These are phyloP conservation scores for Troides aeacus DNA, from an alignment of 2,888 invertebrate species.

Conservation along the genomic window DNA sequence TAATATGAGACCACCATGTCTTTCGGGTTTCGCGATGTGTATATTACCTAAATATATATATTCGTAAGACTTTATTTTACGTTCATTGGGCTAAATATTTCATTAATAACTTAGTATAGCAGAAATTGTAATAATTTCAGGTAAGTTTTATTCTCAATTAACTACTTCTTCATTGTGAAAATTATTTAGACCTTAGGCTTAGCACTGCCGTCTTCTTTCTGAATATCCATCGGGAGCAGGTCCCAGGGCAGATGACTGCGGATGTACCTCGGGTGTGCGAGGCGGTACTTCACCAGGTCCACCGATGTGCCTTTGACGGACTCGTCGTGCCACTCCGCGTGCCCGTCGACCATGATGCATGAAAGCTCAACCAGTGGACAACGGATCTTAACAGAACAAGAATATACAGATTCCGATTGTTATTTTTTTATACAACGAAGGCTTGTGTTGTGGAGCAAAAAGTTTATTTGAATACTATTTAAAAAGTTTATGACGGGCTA, in stretches of 20 bases:
- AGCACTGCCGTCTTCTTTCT: conserved; percentile 80
- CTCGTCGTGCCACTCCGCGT: conserved; percentile 80
- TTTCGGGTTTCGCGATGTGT: conserved; percentile 93
- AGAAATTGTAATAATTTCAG: too few relatives aligned
- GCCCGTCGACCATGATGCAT: conserved; percentile 81
- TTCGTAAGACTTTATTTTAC: not conserved
- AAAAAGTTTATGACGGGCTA: too few relatives aligned
- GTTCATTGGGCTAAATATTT: too few relatives aligned
- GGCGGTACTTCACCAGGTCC: conserved; percentile 82
- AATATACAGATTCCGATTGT: not conserved
- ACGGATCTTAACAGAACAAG: conserved; percentile 76
- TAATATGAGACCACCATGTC: conserved; percentile 94
- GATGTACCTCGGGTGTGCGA: conserved; percentile 86
- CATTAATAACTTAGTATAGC: too few relatives aligned
- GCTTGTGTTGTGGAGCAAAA: too few relatives aligned
- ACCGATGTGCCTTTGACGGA: conserved; percentile 85
- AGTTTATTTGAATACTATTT: too few relatives aligned
- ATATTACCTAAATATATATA: conserved; percentile 83
- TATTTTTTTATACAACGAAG: too few relatives aligned
- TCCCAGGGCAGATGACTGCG: conserved; percentile 88
- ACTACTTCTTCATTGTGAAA: not conserved
- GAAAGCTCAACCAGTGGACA: conserved; percentile 88
- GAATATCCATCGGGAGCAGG: conserved; percentile 83
- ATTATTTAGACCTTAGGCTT: conserved; percentile 83
- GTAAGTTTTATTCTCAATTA: too few relatives aligned